Evolutionary conservation across 2,888 invertebrate species (phyloP).

Genomic region (Coecobrya sp.): DNA sequence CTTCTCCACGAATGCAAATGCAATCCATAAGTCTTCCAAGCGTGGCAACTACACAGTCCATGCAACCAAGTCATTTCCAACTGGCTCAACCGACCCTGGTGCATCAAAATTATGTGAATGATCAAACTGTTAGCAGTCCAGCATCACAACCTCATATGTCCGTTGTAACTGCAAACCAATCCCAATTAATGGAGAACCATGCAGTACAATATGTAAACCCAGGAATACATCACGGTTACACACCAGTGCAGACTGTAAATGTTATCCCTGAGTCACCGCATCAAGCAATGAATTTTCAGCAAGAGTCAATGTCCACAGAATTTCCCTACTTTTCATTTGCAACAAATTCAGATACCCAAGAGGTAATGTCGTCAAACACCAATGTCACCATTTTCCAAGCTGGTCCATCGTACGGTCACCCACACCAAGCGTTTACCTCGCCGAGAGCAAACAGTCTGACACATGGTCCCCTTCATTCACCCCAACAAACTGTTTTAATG

Average conservation of each 20-base stretch:
- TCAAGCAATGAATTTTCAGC: neutral
- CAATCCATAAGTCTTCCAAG: constrained; percentile 31
- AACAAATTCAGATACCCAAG: neutral
- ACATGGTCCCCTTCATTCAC: neutral
- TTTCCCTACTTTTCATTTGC: constrained; percentile 55
- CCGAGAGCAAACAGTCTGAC: neutral
- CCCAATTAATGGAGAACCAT: neutral
- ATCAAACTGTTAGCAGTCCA: neutral
- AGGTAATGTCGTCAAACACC: neutral
- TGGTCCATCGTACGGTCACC: constrained; percentile 16
- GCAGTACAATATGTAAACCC: constrained; percentile 43
- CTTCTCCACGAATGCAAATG: constrained; percentile 56
- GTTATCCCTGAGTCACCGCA: no score
- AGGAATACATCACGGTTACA: neutral
- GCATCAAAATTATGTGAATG: constrained; percentile 6
- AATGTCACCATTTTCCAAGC: constrained; percentile 59
- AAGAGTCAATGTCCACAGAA: neutral
- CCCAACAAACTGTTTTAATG: neutral
- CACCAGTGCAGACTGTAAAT: neutral
- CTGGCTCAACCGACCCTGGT: neutral
- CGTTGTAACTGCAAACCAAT: neutral
- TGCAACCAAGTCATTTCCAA: neutral
- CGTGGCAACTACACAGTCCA: neutral
- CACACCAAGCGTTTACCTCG: neutral
- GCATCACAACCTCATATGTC: neutral